phyloP scores from a whole-genome alignment of 2,113 vertebrate genomes.

The Theropithecus gelada region DNA sequence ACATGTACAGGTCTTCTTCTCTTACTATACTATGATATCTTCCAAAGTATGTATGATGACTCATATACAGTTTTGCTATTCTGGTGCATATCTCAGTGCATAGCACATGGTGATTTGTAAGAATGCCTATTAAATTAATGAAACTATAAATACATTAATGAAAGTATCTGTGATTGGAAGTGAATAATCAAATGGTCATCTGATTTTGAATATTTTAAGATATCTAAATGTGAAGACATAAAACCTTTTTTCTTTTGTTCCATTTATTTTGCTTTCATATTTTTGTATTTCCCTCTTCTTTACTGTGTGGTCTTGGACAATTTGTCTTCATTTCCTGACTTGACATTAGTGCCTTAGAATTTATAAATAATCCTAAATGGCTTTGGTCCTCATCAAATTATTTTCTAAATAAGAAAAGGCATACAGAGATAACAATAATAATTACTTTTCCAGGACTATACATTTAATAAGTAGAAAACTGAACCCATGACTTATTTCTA shows the following conservation, averaged over 20 bases:
- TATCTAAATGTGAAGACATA: not conserved
- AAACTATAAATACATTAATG: not conserved
- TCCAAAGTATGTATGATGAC: not conserved
- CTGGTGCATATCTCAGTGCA: not conserved
- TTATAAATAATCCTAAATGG: not conserved
- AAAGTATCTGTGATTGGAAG: not conserved
- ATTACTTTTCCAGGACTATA: accelerated
- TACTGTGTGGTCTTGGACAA: not conserved
- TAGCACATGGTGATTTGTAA: not conserved
- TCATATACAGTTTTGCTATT: not conserved
- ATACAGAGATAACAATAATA: not conserved
- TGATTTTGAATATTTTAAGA: not conserved
- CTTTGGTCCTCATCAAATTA: not conserved
- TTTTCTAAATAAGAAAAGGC: not conserved
- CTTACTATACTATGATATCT: not conserved
- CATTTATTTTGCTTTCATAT: not conserved
- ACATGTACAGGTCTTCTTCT: not conserved
- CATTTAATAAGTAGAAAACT: not conserved
- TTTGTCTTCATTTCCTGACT: not conserved
- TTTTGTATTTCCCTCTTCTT: too few relatives aligned
- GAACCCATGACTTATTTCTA: not conserved
- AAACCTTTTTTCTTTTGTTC: not conserved
- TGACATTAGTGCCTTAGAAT: not conserved
- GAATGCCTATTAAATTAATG: not conserved
- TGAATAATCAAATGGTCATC: not conserved